These are phyloP conservation scores for Zophobas atratus DNA, from an alignment of 1,140 invertebrate genomes.

Conservation along the genomic window DNA sequence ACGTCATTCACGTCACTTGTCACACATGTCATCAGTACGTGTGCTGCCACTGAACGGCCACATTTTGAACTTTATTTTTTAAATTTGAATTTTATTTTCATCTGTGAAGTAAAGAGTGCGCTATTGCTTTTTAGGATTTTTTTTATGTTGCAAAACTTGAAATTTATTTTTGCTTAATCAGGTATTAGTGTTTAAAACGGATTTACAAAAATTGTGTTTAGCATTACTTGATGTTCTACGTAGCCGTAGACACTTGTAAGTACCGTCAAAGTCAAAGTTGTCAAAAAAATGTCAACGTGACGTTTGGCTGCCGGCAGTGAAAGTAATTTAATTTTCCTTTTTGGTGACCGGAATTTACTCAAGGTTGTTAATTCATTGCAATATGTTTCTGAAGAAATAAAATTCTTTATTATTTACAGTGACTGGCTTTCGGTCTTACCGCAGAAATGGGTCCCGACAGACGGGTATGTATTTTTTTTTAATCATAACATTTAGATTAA, in stretches of 20 bases:
- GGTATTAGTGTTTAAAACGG: too few relatives aligned
- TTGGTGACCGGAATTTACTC: not conserved
- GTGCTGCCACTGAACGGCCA: not conserved
- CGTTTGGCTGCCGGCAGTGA: conserved; percentile 11
- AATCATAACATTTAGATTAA: too few relatives aligned
- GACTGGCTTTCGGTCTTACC: not conserved
- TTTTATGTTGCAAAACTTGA: too few relatives aligned
- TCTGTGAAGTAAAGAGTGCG: too few relatives aligned
- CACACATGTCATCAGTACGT: not conserved
- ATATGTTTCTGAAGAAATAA: not conserved
- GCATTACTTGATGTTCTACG: too few relatives aligned
- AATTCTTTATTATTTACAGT: not conserved
- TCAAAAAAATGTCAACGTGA: conserved; percentile 25
- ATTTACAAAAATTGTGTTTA: too few relatives aligned
- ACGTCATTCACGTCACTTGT: conserved; percentile 40
- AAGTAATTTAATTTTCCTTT: conserved; percentile 25
- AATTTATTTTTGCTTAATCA: too few relatives aligned
- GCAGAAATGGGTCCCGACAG: not conserved
- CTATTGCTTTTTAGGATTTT: too few relatives aligned
- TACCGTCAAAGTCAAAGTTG: conserved; percentile 15
- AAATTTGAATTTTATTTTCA: too few relatives aligned
- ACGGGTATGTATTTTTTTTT: not conserved
- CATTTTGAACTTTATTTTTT: not conserved
- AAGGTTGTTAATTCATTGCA: conserved; percentile 22
- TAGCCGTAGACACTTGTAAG: not conserved